Percentiles rank a stretch among this genome's conserved stretches.
Evolutionary conservation across 2,113 vertebrate species (phyloP).

Genomic region (Lophotis ruficrista): DNA sequence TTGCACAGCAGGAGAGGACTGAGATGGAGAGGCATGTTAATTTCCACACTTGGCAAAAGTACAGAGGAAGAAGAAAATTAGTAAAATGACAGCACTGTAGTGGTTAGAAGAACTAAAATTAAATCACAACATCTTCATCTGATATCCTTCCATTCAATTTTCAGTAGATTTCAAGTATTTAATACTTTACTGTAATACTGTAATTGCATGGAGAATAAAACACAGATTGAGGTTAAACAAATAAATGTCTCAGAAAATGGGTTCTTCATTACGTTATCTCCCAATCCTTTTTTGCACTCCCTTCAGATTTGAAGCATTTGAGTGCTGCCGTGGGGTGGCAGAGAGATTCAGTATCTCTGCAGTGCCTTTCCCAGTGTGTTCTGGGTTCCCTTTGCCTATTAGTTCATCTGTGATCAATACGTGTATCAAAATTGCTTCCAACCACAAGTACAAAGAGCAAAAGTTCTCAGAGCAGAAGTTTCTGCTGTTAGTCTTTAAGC

Average conservation of each 20-base stretch:
- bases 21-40: constrained; percentile 2
- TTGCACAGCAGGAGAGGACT: not conserved
- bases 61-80: not conserved
- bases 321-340: not conserved
- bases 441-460: not conserved
- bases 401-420: not conserved
- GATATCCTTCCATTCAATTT: not conserved
- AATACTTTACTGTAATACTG: not conserved
- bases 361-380: not conserved
- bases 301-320: not conserved
- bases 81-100: not conserved
- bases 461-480: not conserved
- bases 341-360: not conserved
- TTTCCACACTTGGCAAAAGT: constrained; percentile 29
- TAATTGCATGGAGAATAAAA: not conserved
- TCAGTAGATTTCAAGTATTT: not conserved
- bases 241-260: not conserved
- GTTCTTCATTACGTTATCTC: not conserved
- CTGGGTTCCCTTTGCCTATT: not conserved
- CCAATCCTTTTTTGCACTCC: not conserved
- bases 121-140: not conserved
- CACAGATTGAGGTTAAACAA: not conserved
- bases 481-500: not conserved
- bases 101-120: not conserved
- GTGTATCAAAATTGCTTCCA: not conserved